A percentile compares a stretch with the other conserved stretches of the same genome.
phyloP scores from a whole-genome alignment of 2,888 invertebrate genomes.

The Diarsia dahlii region DNA sequence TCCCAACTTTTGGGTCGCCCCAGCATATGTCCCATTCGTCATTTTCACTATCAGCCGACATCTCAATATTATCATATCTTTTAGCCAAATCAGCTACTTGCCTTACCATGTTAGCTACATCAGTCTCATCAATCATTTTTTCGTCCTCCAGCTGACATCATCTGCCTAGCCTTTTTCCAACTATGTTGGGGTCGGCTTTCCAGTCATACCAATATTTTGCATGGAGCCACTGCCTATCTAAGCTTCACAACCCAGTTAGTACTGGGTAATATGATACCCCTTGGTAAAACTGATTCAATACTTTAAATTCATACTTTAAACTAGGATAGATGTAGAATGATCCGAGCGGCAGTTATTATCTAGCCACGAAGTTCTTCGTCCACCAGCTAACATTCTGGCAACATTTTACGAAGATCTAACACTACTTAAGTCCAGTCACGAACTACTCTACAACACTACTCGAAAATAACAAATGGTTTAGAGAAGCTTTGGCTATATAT shows the following conservation, averaged over 20 bases:
- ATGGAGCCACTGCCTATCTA: no score
- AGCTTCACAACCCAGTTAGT: no score
- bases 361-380: neutral
- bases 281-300: no score
- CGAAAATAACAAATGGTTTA: conserved; percentile 13
- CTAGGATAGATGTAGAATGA: no score
- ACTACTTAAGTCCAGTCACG: conserved; percentile 15
- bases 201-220: no score
- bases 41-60: neutral
- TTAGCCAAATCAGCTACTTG: neutral
- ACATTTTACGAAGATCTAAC: conserved; percentile 26
- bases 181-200: no score
- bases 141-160: neutral
- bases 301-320: no score
- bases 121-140: conserved; percentile 1
- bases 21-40: neutral
- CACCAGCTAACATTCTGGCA: neutral
- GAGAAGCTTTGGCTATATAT: neutral
- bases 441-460: neutral
- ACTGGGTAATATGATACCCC: no score
- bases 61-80: neutral
- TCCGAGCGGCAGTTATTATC: no score
- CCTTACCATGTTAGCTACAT: neutral
- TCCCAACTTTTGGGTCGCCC: neutral
- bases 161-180: no score